Base-by-base conservation (phyloP, 2,888 invertebrate species). In the Nemapogon koenigi region DNA sequence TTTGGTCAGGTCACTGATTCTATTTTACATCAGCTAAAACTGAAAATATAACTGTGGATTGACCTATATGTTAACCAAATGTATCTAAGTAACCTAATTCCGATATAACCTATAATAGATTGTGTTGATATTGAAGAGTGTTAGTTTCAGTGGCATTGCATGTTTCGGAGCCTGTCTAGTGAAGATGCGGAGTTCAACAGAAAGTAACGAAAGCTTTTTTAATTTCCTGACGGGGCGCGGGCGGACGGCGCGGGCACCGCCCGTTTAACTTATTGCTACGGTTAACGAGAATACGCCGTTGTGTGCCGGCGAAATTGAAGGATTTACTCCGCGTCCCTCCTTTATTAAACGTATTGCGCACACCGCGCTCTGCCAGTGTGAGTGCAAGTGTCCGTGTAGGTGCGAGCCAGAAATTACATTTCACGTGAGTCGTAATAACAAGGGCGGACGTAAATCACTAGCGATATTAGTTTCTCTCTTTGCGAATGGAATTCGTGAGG, bases 391-490 rank as follows among this genome's bases (percentile, higher is more conserved):
- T 64, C 65, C 66, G 65, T 65, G 66, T 64, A 66, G 65, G 65
- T 65, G 65, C 64, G 65, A 65, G 63, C 64, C 70, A 72, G 68
- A 76, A 76, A 78, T 76, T 76, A 76, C 75, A 73, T 76, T 76
- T 78, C 75, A 70, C 76, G 71, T 75, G 75, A 78, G 72, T 75
- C 70, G 78, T 78, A 78, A 78, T 76, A 76, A 73, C 75, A 73
- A 71, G 73, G 73, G 72, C 63, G 70, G 63, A 66, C 71, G 73
- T 76, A 76, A 75, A 76, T 76, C 76, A 76, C 69, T 60, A 61
- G 62, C 70, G 70, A 72, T 76, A 76, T 76, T 78, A 78, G 73
- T 76, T 76, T 76, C 70, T 69, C 69, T 61, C 62, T 64, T 71
- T 68, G 65, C 64, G 54, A 59, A 53, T 53, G 59, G 65, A 62